phyloP scores from a whole-genome alignment of 1,140 invertebrate genomes.

The Holotrichia oblita region DNA sequence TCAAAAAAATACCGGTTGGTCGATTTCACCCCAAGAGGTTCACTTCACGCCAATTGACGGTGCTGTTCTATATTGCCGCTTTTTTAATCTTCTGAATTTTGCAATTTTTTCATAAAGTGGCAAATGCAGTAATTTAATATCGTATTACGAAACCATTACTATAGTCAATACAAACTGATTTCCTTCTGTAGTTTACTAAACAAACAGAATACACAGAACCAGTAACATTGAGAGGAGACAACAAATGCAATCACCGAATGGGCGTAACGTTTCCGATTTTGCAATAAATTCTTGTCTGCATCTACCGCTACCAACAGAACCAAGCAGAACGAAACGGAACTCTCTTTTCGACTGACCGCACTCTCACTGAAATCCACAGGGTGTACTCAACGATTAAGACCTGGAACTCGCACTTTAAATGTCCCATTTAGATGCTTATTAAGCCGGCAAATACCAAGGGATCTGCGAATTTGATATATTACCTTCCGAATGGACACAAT shows the following conservation, averaged over 20 bases:
- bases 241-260: constrained; percentile 6
- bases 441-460: constrained; percentile 49
- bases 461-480: constrained; percentile 54
- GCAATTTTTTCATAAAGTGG: too few relatives aligned
- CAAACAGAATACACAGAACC: too few relatives aligned
- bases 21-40: too few relatives aligned
- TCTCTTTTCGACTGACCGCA: constrained; percentile 21
- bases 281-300: constrained; percentile 21
- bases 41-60: too few relatives aligned
- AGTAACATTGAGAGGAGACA: background rate
- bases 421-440: constrained; percentile 53
- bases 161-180: too few relatives aligned
- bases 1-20: too few relatives aligned
- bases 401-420: constrained; percentile 42
- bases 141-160: too few relatives aligned
- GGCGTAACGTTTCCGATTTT: background rate
- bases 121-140: too few relatives aligned
- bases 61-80: too few relatives aligned
- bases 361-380: constrained; percentile 37
- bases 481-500: constrained; percentile 46
- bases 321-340: constrained; percentile 4
- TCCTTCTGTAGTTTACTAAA: too few relatives aligned
- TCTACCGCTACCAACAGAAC: background rate
- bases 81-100: too few relatives aligned
- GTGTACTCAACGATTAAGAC: constrained; percentile 40